phyloP scores from a whole-genome alignment of 2,888 invertebrate species.

The Lordiphosa fenestrarum region DNA sequence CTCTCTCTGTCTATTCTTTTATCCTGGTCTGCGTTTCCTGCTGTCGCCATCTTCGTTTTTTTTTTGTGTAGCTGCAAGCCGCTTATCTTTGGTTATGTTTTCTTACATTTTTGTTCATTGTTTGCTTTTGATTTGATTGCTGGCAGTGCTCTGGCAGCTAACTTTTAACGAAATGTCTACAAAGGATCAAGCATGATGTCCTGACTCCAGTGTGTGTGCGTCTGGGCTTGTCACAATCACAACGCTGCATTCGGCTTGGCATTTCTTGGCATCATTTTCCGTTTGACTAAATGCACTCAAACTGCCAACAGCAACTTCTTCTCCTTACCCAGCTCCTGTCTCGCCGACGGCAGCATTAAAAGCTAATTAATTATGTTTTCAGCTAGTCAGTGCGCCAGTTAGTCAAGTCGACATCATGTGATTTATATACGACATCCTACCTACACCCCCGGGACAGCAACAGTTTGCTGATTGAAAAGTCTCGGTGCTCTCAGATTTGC shows the following conservation, averaged over 20 bases:
- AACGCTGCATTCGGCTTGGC: slow-evolving; percentile 39
- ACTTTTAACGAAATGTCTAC: slow-evolving; percentile 77
- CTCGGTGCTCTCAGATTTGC: slow-evolving; percentile 45
- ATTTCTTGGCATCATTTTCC: slow-evolving; percentile 68
- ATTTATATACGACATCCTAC: slow-evolving; percentile 48
- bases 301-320: slow-evolving; percentile 48
- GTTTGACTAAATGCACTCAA: slow-evolving; percentile 75
- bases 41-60: slow-evolving; percentile 56
- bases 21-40: slow-evolving; percentile 63
- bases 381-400: slow-evolving; percentile 46
- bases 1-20: slow-evolving; percentile 25
- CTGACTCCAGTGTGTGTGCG: slow-evolving; percentile 17
- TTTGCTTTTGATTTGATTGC: slow-evolving; percentile 75
- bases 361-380: slow-evolving; percentile 71
- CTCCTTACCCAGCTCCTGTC: not conserved
- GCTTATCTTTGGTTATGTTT: slow-evolving; percentile 75
- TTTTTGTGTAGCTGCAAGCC: slow-evolving; percentile 57
- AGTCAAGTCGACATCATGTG: slow-evolving; percentile 47
- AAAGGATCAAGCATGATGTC: slow-evolving; percentile 67
- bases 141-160: slow-evolving; percentile 59
- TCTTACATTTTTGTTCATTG: slow-evolving; percentile 74
- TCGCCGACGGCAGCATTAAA: slow-evolving; percentile 58
- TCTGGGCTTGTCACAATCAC: slow-evolving; percentile 60
- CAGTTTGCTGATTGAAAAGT: slow-evolving; percentile 56
- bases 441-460: slow-evolving; percentile 40